Conservation (phyloP, 2,797 vertebrate species). For the Melanogrammus aeglefinus region DNA sequence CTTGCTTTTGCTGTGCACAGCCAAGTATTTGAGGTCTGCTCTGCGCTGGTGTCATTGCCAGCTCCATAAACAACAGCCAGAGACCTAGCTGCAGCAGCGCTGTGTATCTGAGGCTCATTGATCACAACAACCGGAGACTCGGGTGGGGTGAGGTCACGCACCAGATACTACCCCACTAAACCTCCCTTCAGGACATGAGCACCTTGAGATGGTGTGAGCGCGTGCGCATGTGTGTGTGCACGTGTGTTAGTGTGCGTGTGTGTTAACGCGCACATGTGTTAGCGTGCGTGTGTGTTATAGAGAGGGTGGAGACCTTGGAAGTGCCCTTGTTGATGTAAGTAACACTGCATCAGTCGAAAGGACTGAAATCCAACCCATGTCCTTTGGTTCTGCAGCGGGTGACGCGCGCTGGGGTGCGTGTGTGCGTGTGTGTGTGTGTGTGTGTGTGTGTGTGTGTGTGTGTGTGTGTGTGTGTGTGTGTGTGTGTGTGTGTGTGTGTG, state of each 20-base stretch:
- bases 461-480: conserved; percentile 29
- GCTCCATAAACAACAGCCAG: not conserved
- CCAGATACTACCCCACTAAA: conserved; percentile 3
- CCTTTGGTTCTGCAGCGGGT: conserved; percentile 29
- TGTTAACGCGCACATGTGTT: conserved; percentile 1
- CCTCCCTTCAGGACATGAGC: conserved; percentile 1
- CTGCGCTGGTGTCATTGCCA: not conserved
- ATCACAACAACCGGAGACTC: conserved; percentile 42
- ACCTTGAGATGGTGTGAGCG: conserved; percentile 5
- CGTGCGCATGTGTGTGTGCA: conserved; percentile 7
- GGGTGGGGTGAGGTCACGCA: conserved; percentile 23
- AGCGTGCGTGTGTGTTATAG: not conserved
- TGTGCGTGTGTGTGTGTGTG: conserved; percentile 16
- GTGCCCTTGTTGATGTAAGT: conserved; percentile 70
- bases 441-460: conserved; percentile 15
- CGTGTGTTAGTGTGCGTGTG: not conserved
- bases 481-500: not conserved
- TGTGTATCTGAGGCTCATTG: conserved; percentile 33
- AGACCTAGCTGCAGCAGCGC: conserved; percentile 3
- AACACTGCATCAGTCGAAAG: conserved; percentile 55
- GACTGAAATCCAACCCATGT: conserved; percentile 56
- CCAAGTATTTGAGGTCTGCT: not conserved
- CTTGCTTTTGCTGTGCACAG: not conserved
- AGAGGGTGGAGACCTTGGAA: conserved; percentile 43
- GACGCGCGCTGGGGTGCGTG: too few relatives aligned